Conservation (phyloP, 2,888 invertebrate genomes). For the Meiosimyza decipiens region DNA sequence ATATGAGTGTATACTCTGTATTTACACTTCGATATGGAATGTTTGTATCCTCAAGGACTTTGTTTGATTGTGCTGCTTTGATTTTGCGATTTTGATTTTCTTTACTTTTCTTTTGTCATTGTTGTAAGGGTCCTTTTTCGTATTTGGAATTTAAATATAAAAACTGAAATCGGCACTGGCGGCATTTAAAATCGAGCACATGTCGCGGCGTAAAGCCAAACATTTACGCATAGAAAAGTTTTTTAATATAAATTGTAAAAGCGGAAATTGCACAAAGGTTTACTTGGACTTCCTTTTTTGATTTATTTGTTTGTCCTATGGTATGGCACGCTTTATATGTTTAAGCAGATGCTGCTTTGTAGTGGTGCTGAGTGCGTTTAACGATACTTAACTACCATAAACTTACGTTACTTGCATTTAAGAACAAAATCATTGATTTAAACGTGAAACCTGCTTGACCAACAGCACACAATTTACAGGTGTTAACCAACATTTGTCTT, state of each 20-base stretch:
- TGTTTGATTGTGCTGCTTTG: conserved; percentile 4
- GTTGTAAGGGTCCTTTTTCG: background rate
- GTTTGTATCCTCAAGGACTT: conserved; percentile 18
- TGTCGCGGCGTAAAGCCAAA: conserved; percentile 8
- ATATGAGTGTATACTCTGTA: too few relatives aligned
- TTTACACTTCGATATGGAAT: background rate
- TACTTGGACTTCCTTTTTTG: background rate
- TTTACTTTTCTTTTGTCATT: too few relatives aligned
- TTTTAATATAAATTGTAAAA: background rate
- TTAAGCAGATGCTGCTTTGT: background rate
- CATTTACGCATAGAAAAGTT: background rate
- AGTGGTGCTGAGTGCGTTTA: too few relatives aligned
- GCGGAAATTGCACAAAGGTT: conserved; percentile 7
- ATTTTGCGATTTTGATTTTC: conserved; percentile 6
- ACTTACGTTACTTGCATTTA: too few relatives aligned
- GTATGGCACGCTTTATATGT: background rate
- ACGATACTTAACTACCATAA: too few relatives aligned
- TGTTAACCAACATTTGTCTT: too few relatives aligned
- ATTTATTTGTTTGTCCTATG: too few relatives aligned
- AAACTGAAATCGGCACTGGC: background rate
- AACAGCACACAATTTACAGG: too few relatives aligned
- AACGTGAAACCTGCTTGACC: too few relatives aligned
- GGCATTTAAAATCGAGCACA: background rate
- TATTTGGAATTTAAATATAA: conserved; percentile 7
- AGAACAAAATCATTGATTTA: too few relatives aligned